Base-by-base conservation (phyloP, 2,888 invertebrate species). In the Rosalia funebris region DNA sequence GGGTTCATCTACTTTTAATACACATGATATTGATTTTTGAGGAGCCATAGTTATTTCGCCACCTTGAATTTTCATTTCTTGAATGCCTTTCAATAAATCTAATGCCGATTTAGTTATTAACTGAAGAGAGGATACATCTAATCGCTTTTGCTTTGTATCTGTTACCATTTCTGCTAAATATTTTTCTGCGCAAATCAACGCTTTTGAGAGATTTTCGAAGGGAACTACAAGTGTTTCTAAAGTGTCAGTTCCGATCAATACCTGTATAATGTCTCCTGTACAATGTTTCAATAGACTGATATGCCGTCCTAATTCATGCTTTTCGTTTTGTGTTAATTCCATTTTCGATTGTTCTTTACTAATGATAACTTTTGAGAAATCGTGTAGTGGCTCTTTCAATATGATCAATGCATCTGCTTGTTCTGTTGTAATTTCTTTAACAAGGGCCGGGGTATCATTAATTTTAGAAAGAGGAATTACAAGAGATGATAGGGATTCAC, bases 21-120 rank as follows among this genome's bases (percentile, higher is more conserved):
- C 15, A 42, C 72, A 34, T 12, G 68, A 66, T 20, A 71, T 14
- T 31, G 73, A 32, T 2, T 68, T 74, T 60, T 72, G 69, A 1
- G 72, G 60, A 19, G 32, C 15, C 9, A 60, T 9, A 9, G 48
- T 56, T 12, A 59, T 36, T 16, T 63, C 63, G 44, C 64, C 50
- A n/a, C 45, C 58, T 46, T 56, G 65, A 11, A 52, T 34, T 31
- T 56, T 57, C 4, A 68, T 31, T 15, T 34, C 9, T 32, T 59
- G 53, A 7, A 66, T 45, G 46, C 66, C 58, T 20, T 50, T 16
- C 11, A 46, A 12, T 12, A 62, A 14, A 12, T 48, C 10, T 10
- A 31, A 25, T 25, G 25, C 25, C 25, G 25, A 25, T 25, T 25
- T 25, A 25, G 3, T 25, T 25, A 25, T 25, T 25, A 5, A 3